phyloP scores from a whole-genome alignment of 2,113 vertebrate species.

The Larimichthys polyactis region DNA sequence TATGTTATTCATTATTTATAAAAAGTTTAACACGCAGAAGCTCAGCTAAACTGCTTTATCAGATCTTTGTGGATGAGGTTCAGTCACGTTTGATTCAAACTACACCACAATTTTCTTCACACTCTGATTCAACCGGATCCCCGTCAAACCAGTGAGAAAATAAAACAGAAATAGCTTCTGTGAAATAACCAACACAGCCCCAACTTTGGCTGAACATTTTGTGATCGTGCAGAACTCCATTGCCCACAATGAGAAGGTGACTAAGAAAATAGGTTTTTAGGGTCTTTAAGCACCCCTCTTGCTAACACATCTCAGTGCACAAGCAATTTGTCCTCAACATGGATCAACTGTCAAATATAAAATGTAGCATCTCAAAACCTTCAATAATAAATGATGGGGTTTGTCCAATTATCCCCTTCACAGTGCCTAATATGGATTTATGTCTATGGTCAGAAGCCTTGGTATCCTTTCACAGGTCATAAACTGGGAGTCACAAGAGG shows the following conservation, averaged over 20 bases:
- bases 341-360: slow-evolving; percentile 17
- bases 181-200: neutral
- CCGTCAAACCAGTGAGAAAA: neutral
- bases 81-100: too few relatives aligned
- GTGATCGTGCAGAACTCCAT: neutral
- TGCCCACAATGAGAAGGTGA: neutral
- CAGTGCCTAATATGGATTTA: slow-evolving; percentile 73
- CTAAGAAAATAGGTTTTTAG: neutral
- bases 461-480: slow-evolving; percentile 69
- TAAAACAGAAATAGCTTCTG: too few relatives aligned
- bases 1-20: too few relatives aligned
- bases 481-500: slow-evolving; percentile 59
- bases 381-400: slow-evolving; percentile 50
- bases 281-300: neutral
- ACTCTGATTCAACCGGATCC: neutral
- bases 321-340: slow-evolving; percentile 21
- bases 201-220: neutral
- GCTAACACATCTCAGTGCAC: slow-evolving; percentile 10
- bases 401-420: slow-evolving; percentile 57
- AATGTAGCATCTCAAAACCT: slow-evolving; percentile 31
- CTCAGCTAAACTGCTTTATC: too few relatives aligned
- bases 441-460: slow-evolving; percentile 49
- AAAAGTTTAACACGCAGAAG: too few relatives aligned
- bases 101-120: too few relatives aligned
- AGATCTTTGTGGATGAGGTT: too few relatives aligned